Evolutionary conservation across 2,888 invertebrate species (phyloP).

Genomic region (Orthosia gothica): DNA sequence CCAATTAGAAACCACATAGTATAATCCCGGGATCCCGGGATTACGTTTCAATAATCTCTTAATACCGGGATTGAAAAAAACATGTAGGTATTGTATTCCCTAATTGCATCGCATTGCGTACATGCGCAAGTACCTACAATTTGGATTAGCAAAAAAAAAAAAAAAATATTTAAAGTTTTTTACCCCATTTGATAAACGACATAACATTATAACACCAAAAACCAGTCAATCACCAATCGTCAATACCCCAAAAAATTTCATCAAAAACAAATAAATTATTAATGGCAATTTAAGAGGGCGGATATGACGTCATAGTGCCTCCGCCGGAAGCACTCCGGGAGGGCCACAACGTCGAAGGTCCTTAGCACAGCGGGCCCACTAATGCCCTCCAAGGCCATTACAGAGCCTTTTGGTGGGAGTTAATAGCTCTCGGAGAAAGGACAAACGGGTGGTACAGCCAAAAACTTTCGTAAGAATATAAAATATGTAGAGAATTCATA

Average conservation of each 20-base stretch:
- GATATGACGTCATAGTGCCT: conserved; percentile 77
- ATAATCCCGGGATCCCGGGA: too few relatives aligned
- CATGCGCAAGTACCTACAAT: too few relatives aligned
- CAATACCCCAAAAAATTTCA: conserved; percentile 24
- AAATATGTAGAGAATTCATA: conserved; percentile 57
- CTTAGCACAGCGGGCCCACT: conserved; percentile 84
- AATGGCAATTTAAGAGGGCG: conserved; percentile 72
- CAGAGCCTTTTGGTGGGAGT: conserved; percentile 81
- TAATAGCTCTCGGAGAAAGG: conserved; percentile 81
- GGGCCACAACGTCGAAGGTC: conserved; percentile 78
- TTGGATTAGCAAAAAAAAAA: too few relatives aligned
- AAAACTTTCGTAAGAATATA: conserved; percentile 61
- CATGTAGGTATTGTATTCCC: too few relatives aligned
- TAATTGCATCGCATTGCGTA: too few relatives aligned
- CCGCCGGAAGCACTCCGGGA: conserved; percentile 78
- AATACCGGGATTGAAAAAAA: too few relatives aligned
- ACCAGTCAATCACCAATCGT: not conserved
- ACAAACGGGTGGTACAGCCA: conserved; percentile 63
- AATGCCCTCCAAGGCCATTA: conserved; percentile 84
- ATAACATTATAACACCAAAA: not conserved
- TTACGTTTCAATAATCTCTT: too few relatives aligned
- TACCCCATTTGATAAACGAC: not conserved
- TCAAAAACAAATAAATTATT: conserved; percentile 73
- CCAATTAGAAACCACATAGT: too few relatives aligned
- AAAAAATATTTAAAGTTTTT: too few relatives aligned